A percentile compares a stretch with the other conserved stretches of the same genome.
Evolutionary conservation across 2,113 vertebrate genomes (phyloP).

Genomic region (Dicentrarchus labrax): DNA sequence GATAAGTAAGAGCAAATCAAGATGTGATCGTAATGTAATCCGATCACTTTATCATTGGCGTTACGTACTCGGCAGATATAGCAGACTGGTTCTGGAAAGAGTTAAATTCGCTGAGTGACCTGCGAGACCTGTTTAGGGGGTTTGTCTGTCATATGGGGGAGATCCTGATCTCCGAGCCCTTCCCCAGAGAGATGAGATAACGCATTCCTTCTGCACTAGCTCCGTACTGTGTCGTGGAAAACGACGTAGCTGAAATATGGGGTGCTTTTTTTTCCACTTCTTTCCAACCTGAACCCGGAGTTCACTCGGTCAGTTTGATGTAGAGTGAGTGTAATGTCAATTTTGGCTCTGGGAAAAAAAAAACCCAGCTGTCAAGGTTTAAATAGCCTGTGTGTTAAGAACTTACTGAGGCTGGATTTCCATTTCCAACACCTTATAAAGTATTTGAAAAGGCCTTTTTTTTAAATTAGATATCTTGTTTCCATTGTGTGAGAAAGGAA

Average conservation of each 20-base stretch:
- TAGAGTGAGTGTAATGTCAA: not conserved
- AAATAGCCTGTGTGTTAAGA: not conserved
- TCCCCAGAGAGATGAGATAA: slow-evolving; percentile 68
- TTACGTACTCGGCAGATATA: too few relatives aligned
- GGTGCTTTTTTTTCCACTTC: not conserved
- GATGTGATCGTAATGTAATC: too few relatives aligned
- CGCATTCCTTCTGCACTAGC: slow-evolving; percentile 57
- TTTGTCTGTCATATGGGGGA: slow-evolving; percentile 27
- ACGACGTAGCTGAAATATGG: slow-evolving; percentile 12
- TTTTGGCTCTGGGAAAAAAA: too few relatives aligned
- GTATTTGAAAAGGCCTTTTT: not conserved
- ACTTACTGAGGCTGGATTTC: not conserved
- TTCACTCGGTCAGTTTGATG: slow-evolving; percentile 12
- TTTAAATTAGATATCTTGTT: not conserved
- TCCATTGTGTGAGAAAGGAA: not conserved
- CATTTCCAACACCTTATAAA: not conserved
- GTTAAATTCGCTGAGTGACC: not conserved
- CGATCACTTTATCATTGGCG: too few relatives aligned
- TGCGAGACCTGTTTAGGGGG: not conserved
- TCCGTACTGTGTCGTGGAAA: slow-evolving; percentile 31
- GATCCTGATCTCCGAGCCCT: slow-evolving; percentile 1
- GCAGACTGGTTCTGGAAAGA: not conserved
- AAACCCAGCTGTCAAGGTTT: too few relatives aligned
- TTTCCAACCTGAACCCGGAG: not conserved
- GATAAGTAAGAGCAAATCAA: not conserved